Conservation (phyloP, 1,140 invertebrate genomes). For the Drosophila ambigua region DNA sequence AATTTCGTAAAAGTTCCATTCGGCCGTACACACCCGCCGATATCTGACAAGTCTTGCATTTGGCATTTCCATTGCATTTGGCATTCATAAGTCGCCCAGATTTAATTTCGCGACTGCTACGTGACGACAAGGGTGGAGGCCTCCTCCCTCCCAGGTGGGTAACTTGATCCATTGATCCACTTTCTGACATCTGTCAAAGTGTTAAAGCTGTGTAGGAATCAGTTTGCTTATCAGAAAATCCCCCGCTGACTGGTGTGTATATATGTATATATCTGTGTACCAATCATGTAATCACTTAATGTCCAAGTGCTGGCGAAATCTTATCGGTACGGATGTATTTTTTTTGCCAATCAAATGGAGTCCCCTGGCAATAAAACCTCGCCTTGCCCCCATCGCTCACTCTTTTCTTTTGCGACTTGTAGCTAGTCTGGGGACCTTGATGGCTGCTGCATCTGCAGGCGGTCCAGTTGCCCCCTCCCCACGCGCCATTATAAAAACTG, state of each 20-base stretch:
- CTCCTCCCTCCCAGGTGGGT: constrained; percentile 11
- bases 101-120: constrained; percentile 22
- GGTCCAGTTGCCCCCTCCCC: constrained; percentile 2
- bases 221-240: constrained; percentile 24
- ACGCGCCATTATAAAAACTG: constrained; percentile 25
- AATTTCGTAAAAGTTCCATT: constrained; percentile 40
- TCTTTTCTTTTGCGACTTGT: constrained; percentile 33
- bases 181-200: constrained; percentile 43
- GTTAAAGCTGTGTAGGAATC: neutral
- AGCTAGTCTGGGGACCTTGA: constrained; percentile 42
- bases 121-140: constrained; percentile 29
- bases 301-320: constrained; percentile 30
- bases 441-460: constrained; percentile 17
- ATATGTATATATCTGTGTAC: constrained; percentile 1
- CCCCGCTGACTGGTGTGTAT: neutral
- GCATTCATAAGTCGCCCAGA: constrained; percentile 45
- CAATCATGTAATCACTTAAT: constrained; percentile 37
- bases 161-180: constrained; percentile 30
- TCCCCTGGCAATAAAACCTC: constrained; percentile 41
- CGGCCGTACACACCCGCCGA: constrained; percentile 6
- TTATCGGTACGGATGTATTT: constrained; percentile 18
- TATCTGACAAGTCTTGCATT: constrained; percentile 42
- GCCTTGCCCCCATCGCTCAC: constrained; percentile 3
- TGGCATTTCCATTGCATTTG: constrained; percentile 31
- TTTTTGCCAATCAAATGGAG: constrained; percentile 29